These are phyloP conservation scores for Neodiprion virginianus DNA, from an alignment of 1,140 invertebrate species.

Conservation along the genomic window DNA sequence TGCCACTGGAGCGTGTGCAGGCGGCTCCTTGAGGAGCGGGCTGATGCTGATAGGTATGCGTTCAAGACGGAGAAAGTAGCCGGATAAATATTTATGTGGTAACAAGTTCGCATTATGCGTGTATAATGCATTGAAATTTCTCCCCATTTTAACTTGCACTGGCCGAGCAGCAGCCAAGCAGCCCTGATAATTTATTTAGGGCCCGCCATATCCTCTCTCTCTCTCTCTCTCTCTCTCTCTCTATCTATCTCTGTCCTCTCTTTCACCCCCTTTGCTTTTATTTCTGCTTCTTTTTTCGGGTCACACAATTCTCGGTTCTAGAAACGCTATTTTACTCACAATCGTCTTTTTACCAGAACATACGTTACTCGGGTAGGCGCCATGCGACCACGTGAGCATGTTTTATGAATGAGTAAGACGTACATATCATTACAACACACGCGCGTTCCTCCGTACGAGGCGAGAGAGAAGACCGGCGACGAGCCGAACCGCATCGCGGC, in stretches of 20 bases:
- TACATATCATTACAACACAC: conserved; percentile 38
- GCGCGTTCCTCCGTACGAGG: conserved; percentile 12
- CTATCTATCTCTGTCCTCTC: neutral
- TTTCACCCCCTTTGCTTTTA: neutral
- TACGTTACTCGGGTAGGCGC: neutral
- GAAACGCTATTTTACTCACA: no score
- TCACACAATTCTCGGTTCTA: neutral
- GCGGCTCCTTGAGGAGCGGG: no score
- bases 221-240: neutral
- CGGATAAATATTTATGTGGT: no score
- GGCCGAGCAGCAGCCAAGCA: no score
- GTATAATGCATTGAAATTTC: no score
- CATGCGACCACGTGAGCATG: conserved; percentile 40
- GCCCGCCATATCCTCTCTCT: no score
- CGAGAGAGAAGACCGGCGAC: conserved; percentile 8
- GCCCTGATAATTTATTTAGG: no score
- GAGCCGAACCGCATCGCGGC: conserved; percentile 36
- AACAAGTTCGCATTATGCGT: no score
- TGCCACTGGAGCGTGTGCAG: no score
- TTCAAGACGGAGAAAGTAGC: no score
- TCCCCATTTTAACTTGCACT: no score
- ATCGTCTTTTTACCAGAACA: neutral
- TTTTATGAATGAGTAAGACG: conserved; percentile 53
- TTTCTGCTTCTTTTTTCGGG: neutral
- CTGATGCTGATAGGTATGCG: no score